A percentile compares a stretch with the other conserved stretches of the same genome.
Conservation (phyloP, 2,888 invertebrate genomes). For the Apamea epomidion region DNA sequence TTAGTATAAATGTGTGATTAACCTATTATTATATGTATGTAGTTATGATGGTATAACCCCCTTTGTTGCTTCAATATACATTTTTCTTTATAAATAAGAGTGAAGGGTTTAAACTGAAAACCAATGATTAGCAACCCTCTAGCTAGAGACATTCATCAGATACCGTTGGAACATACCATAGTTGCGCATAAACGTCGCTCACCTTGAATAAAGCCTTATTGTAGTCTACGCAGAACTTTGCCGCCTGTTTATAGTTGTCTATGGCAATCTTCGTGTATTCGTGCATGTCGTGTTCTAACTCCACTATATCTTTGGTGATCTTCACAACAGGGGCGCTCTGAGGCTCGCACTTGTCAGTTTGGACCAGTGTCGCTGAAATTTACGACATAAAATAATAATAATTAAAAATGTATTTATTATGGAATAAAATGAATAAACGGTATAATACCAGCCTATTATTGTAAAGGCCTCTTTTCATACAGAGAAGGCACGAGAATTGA, state of each 20-base stretch:
- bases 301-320: slow-evolving; percentile 86
- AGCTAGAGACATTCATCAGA: background rate
- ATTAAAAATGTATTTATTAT: background rate
- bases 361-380: slow-evolving; percentile 79
- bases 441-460: background rate
- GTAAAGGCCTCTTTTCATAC: no score
- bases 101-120: background rate
- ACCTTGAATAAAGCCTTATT: slow-evolving; percentile 85
- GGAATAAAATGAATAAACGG: background rate
- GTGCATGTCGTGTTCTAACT: slow-evolving; percentile 87
- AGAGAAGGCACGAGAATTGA: background rate
- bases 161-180: background rate
- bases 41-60: background rate
- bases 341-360: slow-evolving; percentile 83
- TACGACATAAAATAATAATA: background rate
- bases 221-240: slow-evolving; percentile 90
- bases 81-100: background rate
- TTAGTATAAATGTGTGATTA: background rate
- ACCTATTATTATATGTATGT: background rate
- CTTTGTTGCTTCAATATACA: background rate
- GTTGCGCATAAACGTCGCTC: slow-evolving; percentile 29
- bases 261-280: slow-evolving; percentile 91
- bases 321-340: slow-evolving; percentile 68
- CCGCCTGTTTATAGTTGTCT: slow-evolving; percentile 92
- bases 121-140: background rate